Conservation (phyloP, 1,140 invertebrate genomes). For the Bombus picipes region DNA sequence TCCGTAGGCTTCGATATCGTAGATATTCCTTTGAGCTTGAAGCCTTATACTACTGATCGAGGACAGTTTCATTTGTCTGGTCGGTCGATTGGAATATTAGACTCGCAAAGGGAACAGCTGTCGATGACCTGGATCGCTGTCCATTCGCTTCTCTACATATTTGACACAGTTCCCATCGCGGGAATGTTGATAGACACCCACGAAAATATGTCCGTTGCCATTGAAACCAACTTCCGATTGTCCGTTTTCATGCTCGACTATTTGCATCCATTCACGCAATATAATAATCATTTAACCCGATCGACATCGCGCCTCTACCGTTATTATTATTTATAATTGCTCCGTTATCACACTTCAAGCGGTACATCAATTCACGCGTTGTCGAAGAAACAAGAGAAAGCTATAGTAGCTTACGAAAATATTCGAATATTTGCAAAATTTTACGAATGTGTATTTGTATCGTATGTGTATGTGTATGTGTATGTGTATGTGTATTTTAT, state of each 20-base stretch:
- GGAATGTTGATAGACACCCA: not conserved
- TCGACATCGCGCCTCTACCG: no score
- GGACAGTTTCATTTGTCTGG: constrained; percentile 20
- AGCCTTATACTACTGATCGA: not conserved
- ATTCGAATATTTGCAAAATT: no score
- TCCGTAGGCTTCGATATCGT: not conserved
- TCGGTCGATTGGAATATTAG: constrained; percentile 21
- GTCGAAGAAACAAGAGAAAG: no score
- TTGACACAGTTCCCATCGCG: not conserved
- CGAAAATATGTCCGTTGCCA: not conserved
- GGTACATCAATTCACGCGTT: no score
- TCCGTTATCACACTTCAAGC: no score
- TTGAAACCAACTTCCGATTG: not conserved
- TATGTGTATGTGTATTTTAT: no score
- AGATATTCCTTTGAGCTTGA: constrained; percentile 8
- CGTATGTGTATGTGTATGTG: no score
- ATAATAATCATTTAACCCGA: not conserved
- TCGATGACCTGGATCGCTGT: constrained; percentile 12
- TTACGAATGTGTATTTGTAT: no score
- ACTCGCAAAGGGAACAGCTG: not conserved
- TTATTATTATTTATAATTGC: not conserved
- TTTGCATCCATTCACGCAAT: not conserved
- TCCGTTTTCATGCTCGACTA: not conserved
- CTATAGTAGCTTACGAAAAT: no score
- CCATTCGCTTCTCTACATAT: not conserved